Conservation (phyloP, 2,888 invertebrate genomes). For the Eupithecia exiguata region DNA sequence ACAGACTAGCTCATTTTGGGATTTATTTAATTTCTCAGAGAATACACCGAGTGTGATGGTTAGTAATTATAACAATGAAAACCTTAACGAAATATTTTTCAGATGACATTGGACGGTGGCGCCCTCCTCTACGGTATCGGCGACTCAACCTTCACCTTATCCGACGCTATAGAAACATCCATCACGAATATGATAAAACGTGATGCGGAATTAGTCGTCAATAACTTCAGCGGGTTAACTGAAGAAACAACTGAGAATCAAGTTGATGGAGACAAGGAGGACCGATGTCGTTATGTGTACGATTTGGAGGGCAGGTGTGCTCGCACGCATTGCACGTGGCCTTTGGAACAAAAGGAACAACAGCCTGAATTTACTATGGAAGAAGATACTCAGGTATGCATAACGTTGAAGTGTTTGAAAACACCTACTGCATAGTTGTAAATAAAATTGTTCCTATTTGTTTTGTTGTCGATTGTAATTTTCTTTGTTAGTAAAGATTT, state of each 20-base stretch:
- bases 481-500: too few species aligned
- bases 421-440: too few species aligned
- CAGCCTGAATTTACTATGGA: conserved; percentile 49
- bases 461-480: too few species aligned
- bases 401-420: too few species aligned
- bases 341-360: conserved; percentile 50
- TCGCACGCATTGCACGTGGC: conserved; percentile 81
- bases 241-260: conserved; percentile 14
- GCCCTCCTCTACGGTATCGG: conserved; percentile 9
- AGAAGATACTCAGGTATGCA: conserved; percentile 58
- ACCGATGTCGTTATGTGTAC: conserved; percentile 20
- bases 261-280: background rate
- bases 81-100: conserved; percentile 7
- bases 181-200: conserved; percentile 26
- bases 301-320: conserved; percentile 59
- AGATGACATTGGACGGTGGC: conserved; percentile 26
- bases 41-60: too few species aligned
- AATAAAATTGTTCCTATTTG: too few species aligned
- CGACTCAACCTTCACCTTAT: background rate
- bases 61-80: too few species aligned
- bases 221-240: conserved; percentile 10
- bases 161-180: conserved; percentile 24
- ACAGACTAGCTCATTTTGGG: too few species aligned
- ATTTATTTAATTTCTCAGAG: too few species aligned
- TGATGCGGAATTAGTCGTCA: background rate